Base-by-base conservation (phyloP, 35 echinoderm and acorn worm genomes). In the Amphiura filiformis region DNA sequence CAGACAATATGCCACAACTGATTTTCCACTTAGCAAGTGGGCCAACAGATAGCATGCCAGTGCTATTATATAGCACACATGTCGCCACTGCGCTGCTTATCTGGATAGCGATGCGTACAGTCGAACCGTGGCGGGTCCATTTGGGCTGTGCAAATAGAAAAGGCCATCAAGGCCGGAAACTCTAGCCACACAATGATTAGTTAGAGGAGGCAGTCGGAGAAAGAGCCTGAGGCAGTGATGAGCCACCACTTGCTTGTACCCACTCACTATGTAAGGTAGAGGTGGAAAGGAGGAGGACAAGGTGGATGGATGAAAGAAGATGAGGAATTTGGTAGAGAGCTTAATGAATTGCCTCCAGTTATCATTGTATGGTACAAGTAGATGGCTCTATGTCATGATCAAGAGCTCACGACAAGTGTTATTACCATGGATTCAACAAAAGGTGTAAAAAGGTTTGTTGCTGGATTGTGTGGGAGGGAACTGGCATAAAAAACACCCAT, bases 151-250 rank as follows among this genome's bases (percentile, higher is more conserved):
- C 61, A 70, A 70, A 70, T 70, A 70, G 61, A 70, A 70, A 70
- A 70, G 61, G 61, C 61, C 61, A 70, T 70, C 61, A 70, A 70
- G 17, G 28, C 61, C 61, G 61, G 61, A 70, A 70, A 70, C 61
- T 70, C 17, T 3, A 70, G 61, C 61, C 26, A 70, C 28, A 70
- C 61, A 70, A 70, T 70, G 61, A 70, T 70, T 70, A 70, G 61
- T 70, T 70, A 70, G 28, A 70, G 61, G 61, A 70, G 61, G 61
- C 61, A 70, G 15, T 15, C 26, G 61, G 26, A 70, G 15, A 30
- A n/a, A 70, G 11, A 30, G 17, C 61, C 61, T 30, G 11, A 70
- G 61, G 61, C 61, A 15, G 61, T 23, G 28, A 70, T 70, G 28
- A 11, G 28, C 17, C 61, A n/a, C 44, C 44, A 52, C 7, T 52